Evolutionary conservation across 2,797 vertebrate species (phyloP).

Genomic region (Sebastolobus altivelis): DNA sequence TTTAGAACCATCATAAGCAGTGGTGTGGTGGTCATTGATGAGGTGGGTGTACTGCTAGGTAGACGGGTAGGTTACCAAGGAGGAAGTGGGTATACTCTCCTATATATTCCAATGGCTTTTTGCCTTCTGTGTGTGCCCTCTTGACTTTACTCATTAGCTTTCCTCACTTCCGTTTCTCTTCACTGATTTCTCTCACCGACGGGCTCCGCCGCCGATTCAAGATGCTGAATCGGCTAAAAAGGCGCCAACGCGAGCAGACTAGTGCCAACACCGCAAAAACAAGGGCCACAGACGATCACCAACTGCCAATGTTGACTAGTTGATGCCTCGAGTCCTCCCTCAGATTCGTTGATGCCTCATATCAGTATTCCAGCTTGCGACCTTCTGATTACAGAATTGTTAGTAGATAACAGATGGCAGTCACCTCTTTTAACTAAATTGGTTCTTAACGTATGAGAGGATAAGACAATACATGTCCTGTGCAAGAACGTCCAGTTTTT

Average conservation of each 20-base stretch:
- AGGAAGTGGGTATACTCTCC: too few species aligned
- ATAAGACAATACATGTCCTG: conserved; percentile 1
- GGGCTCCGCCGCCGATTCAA: too few species aligned
- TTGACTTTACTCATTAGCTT: too few species aligned
- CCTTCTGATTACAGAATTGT: conserved; percentile 21
- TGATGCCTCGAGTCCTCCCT: not conserved
- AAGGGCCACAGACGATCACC: too few species aligned
- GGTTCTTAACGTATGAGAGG: not conserved
- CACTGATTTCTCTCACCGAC: not conserved
- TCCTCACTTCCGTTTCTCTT: too few species aligned
- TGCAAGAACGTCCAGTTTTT: conserved; percentile 3
- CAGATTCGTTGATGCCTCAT: not conserved
- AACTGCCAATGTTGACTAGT: not conserved
- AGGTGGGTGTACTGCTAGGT: too few species aligned
- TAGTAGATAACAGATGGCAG: conserved; percentile 4
- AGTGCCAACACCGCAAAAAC: too few species aligned
- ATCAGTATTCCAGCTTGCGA: not conserved
- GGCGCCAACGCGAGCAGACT: too few species aligned
- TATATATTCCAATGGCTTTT: too few species aligned
- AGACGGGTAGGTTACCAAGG: too few species aligned
- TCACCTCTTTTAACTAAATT: conserved; percentile 4
- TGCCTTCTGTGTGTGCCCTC: too few species aligned
- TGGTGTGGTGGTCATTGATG: not conserved
- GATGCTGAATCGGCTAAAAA: too few species aligned
- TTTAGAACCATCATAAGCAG: not conserved